A percentile compares a stretch with the other conserved stretches of the same genome.
phyloP scores from a whole-genome alignment of 2,888 invertebrate species.

The Nomada ruficornis region DNA sequence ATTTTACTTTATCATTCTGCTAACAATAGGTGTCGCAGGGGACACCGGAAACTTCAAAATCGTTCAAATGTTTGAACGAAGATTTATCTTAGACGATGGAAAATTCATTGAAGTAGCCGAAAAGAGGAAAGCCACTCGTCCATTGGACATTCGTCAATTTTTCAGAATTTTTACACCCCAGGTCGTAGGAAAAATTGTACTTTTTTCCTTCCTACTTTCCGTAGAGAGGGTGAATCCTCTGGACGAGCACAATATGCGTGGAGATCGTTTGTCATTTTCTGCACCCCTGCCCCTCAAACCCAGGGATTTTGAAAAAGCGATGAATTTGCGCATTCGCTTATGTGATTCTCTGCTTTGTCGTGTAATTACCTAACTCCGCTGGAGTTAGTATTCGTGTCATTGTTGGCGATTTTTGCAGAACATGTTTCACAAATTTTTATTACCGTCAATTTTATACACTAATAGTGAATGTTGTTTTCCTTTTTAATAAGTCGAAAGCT shows the following conservation, averaged over 20 bases:
- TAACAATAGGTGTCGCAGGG: background rate
- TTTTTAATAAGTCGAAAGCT: too few relatives aligned
- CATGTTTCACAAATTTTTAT: background rate
- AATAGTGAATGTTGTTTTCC: slow-evolving; percentile 15
- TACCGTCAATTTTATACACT: background rate
- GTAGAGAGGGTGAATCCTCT: background rate
- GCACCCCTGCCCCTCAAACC: slow-evolving; percentile 50
- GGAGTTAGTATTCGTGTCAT: background rate
- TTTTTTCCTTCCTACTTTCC: slow-evolving; percentile 5
- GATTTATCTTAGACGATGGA: slow-evolving; percentile 46
- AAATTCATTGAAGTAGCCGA: slow-evolving; percentile 55
- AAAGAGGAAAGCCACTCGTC: background rate
- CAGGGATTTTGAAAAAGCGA: slow-evolving; percentile 57
- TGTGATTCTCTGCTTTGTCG: slow-evolving; percentile 40
- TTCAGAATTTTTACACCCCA: background rate
- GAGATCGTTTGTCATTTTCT: slow-evolving; percentile 61
- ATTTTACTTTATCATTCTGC: too few relatives aligned
- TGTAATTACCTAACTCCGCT: slow-evolving; percentile 50
- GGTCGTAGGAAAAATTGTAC: slow-evolving; percentile 7
- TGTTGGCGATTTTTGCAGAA: slow-evolving; percentile 4
- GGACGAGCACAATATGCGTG: slow-evolving; percentile 25
- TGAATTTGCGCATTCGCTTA: slow-evolving; percentile 31
- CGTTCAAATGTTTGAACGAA: slow-evolving; percentile 36
- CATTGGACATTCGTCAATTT: slow-evolving; percentile 3
- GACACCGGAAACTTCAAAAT: slow-evolving; percentile 29